Percentiles rank a stretch among this genome's conserved stretches.
These are phyloP conservation scores for Pungitius pungitius DNA, from an alignment of 2,113 vertebrate genomes.

Conservation along the genomic window DNA sequence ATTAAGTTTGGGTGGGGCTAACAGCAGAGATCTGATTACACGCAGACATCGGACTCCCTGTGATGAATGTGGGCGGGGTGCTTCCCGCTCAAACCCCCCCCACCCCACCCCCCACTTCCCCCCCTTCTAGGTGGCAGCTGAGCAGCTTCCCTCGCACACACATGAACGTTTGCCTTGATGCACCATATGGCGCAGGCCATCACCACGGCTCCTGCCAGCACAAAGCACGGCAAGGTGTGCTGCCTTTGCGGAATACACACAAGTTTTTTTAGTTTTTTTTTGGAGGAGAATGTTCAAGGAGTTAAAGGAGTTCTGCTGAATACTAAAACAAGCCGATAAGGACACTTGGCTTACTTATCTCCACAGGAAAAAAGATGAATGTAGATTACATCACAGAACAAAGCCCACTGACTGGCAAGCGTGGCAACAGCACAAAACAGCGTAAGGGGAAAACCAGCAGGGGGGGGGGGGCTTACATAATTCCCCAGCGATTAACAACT, in stretches of 20 bases:
- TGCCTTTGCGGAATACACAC: neutral
- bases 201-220: constrained; percentile 44
- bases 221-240: constrained; percentile 24
- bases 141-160: constrained; percentile 61
- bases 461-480: neutral
- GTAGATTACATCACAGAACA: constrained; percentile 1
- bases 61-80: constrained; percentile 71
- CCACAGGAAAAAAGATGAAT: constrained; percentile 14
- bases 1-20: constrained; percentile 76
- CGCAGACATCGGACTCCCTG: constrained; percentile 58
- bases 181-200: constrained; percentile 66
- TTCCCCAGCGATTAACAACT: neutral
- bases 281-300: neutral
- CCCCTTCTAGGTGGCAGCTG: constrained; percentile 55
- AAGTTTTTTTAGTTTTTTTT: neutral
- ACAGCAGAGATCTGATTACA: constrained; percentile 78
- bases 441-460: neutral
- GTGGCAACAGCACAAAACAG: neutral
- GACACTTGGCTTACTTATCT: constrained; percentile 24
- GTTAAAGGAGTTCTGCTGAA: neutral
- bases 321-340: constrained; percentile 26
- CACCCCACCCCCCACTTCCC: constrained; percentile 22
- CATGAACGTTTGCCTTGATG: constrained; percentile 53
- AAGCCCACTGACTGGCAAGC: neutral
- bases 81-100: constrained; percentile 11